phyloP scores from a whole-genome alignment of 2,888 invertebrate species.

The Drosophila cognata region DNA sequence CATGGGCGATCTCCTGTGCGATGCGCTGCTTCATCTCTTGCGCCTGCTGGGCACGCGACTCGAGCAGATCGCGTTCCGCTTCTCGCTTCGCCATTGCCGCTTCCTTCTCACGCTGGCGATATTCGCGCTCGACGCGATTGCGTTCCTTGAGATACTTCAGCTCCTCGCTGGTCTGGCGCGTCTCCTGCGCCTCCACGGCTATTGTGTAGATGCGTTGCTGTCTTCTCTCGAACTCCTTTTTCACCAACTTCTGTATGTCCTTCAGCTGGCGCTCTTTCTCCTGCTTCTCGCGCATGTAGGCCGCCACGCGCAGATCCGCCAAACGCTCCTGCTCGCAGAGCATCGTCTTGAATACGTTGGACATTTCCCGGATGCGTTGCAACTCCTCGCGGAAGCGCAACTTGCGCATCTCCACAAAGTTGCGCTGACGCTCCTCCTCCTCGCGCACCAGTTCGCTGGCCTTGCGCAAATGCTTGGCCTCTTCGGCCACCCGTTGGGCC shows the following conservation, averaged over 20 bases:
- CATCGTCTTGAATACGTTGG: conserved; percentile 82
- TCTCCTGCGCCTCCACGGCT: conserved; percentile 81
- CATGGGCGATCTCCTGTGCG: conserved; percentile 83
- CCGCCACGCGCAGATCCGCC: conserved; percentile 83
- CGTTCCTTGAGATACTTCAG: conserved; percentile 82
- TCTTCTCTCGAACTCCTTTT: conserved; percentile 83
- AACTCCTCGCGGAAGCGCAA: conserved; percentile 82
- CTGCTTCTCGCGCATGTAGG: conserved; percentile 83
- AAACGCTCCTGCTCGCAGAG: conserved; percentile 83
- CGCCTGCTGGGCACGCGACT: conserved; percentile 81
- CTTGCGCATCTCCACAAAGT: conserved; percentile 74
- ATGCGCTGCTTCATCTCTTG: conserved; percentile 81
- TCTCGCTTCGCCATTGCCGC: conserved; percentile 80
- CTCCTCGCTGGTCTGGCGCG: conserved; percentile 81
- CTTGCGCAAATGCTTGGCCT: conserved; percentile 79
- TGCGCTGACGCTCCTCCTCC: conserved; percentile 81
- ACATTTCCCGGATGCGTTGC: conserved; percentile 82
- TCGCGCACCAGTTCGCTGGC: conserved; percentile 76
- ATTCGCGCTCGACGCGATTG: conserved; percentile 84
- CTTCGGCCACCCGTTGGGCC: conserved; percentile 83
- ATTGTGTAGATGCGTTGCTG: conserved; percentile 81
- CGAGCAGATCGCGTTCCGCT: conserved; percentile 78
- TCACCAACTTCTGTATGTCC: conserved; percentile 77
- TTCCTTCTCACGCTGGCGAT: conserved; percentile 82
- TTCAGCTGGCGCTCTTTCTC: conserved; percentile 81